These are phyloP conservation scores for Ceyx margarethae DNA, from an alignment of 2,113 vertebrate species.

Conservation along the genomic window DNA sequence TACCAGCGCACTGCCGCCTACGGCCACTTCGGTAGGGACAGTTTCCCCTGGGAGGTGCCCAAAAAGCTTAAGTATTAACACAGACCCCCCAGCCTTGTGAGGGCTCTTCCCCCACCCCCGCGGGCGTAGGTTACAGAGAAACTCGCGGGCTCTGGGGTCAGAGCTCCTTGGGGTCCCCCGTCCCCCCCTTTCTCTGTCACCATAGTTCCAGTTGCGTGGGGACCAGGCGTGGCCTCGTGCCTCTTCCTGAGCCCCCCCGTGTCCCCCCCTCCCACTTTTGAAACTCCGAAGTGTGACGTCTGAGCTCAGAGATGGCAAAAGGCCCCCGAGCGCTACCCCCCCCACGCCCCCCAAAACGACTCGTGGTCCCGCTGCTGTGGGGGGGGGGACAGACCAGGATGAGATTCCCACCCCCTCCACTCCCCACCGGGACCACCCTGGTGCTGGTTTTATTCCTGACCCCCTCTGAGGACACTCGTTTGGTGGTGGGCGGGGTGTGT, in stretches of 20 bases:
- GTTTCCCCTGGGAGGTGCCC: constrained; percentile 96
- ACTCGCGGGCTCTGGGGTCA: constrained; percentile 86
- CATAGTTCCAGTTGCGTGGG: constrained; percentile 72
- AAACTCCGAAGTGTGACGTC: constrained; percentile 20
- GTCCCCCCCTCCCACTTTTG: not conserved
- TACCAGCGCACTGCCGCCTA: constrained; percentile 98
- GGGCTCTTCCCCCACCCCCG: constrained; percentile 88
- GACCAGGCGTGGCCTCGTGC: constrained; percentile 69
- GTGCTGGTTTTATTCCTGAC: constrained; percentile 70
- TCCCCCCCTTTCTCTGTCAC: constrained; percentile 58
- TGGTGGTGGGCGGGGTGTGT: not conserved
- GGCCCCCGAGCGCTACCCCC: not conserved
- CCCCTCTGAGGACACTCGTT: constrained; percentile 76
- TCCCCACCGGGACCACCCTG: constrained; percentile 7
- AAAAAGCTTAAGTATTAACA: constrained; percentile 77
- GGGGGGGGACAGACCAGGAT: not conserved
- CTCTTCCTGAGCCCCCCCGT: not conserved
- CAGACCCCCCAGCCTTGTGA: constrained; percentile 70
- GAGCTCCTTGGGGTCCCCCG: constrained; percentile 69
- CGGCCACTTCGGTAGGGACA: constrained; percentile 98
- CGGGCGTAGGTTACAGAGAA: constrained; percentile 98
- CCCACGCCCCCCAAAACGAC: too few relatives aligned
- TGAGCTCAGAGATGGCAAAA: constrained; percentile 59
- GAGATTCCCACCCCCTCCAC: not conserved
- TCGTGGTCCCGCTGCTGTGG: too few relatives aligned